Evolutionary conservation across 2,888 invertebrate species (phyloP).

Genomic region (Plagodis dolabraria): DNA sequence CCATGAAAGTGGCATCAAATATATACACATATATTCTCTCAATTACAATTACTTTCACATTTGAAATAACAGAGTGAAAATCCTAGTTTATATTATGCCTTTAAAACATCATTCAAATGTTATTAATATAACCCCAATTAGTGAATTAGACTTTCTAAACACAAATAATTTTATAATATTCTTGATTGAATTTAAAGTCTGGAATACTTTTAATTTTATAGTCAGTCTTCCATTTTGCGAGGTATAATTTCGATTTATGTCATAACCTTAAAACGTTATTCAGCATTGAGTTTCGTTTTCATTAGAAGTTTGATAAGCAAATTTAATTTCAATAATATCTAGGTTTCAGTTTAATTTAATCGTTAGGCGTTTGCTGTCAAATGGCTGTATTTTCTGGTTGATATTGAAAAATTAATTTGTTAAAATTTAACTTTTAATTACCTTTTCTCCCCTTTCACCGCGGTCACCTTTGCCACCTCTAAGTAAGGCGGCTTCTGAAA

Average conservation of each 20-base stretch:
- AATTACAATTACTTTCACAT: too few relatives aligned
- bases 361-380: background rate
- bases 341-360: slow-evolving; percentile 14
- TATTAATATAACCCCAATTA: too few relatives aligned
- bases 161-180: too few relatives aligned
- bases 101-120: too few relatives aligned
- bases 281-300: slow-evolving; percentile 8
- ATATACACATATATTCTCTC: too few relatives aligned
- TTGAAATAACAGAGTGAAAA: too few relatives aligned
- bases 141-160: too few relatives aligned
- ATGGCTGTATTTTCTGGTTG: slow-evolving; percentile 5
- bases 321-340: slow-evolving; percentile 18
- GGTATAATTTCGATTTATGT: slow-evolving; percentile 13
- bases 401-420: background rate
- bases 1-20: too few relatives aligned
- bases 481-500: slow-evolving; percentile 63
- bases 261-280: slow-evolving; percentile 7
- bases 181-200: too few relatives aligned
- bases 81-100: too few relatives aligned
- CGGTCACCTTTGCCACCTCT: slow-evolving; percentile 63
- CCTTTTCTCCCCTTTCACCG: slow-evolving; percentile 74
- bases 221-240: background rate
- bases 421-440: slow-evolving; percentile 49
- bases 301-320: slow-evolving; percentile 4
- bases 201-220: too few relatives aligned